These are phyloP conservation scores for Dermatemys mawii DNA, from an alignment of 2,113 vertebrate genomes.

Conservation along the genomic window DNA sequence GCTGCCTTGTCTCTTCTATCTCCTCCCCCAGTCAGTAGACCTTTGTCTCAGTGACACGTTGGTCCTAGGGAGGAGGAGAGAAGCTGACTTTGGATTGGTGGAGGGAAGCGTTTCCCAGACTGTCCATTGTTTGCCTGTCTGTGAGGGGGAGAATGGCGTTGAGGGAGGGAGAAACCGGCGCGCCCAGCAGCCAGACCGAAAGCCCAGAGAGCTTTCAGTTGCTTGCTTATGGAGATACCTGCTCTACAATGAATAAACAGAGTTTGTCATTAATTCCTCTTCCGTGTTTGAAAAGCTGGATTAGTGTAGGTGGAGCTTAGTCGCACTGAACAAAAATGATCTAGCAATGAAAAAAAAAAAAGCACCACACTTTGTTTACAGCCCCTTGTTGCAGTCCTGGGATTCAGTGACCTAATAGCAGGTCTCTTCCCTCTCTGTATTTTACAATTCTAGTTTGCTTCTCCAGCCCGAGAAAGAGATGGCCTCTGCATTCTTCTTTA, in stretches of 20 bases:
- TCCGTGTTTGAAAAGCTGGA: slow-evolving; percentile 44
- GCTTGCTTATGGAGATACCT: slow-evolving; percentile 34
- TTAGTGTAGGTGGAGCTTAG: background rate
- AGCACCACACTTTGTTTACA: background rate
- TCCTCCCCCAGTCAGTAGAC: background rate
- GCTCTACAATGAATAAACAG: slow-evolving; percentile 38
- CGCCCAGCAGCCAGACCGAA: background rate
- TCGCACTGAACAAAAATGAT: background rate
- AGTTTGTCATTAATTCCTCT: slow-evolving; percentile 37
- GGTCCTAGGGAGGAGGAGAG: slow-evolving; percentile 8
- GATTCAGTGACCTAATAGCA: background rate
- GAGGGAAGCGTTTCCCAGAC: background rate
- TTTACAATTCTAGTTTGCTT: background rate
- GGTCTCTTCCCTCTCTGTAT: rapidly evolving
- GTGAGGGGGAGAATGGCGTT: background rate
- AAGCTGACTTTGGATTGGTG: rapidly evolving
- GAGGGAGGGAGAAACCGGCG: background rate
- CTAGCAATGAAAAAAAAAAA: background rate
- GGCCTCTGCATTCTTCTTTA: rapidly evolving
- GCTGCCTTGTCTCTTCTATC: too few relatives aligned
- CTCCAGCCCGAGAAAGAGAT: rapidly evolving
- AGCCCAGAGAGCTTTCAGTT: slow-evolving; percentile 33
- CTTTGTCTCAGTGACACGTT: background rate
- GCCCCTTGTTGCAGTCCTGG: rapidly evolving
- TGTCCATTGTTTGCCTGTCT: rapidly evolving